These are phyloP conservation scores for Caenorhabditis sp. DNA, from an alignment of 2,888 invertebrate genomes.

Conservation along the genomic window DNA sequence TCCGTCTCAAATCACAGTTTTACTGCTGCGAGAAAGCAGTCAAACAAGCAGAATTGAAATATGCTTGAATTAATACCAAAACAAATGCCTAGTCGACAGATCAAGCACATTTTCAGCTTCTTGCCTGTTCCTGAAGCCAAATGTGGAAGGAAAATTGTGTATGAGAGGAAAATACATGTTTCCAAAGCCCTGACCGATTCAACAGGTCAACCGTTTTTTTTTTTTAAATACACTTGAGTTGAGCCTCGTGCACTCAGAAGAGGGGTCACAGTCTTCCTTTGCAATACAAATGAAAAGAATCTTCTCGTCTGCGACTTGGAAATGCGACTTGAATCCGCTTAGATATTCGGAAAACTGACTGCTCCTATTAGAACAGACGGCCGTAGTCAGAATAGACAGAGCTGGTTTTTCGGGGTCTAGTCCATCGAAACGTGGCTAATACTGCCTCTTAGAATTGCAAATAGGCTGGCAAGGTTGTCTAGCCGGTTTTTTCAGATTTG, in stretches of 20 bases:
- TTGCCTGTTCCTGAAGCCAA: neutral
- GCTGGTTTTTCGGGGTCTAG: neutral
- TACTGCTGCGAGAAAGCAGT: too few relatives aligned
- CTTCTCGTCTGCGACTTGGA: neutral
- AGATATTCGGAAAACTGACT: neutral
- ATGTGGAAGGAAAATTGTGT: neutral
- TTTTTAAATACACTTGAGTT: too few relatives aligned
- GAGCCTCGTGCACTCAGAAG: too few relatives aligned
- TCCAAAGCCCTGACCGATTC: too few relatives aligned
- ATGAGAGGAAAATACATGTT: too few relatives aligned
- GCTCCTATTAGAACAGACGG: neutral
- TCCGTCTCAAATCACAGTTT: neutral
- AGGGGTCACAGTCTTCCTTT: neutral
- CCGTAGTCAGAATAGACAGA: neutral
- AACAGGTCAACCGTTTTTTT: too few relatives aligned
- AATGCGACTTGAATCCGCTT: neutral
- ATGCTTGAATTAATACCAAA: neutral
- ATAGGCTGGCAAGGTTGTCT: neutral
- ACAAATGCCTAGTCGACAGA: neutral
- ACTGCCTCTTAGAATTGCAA: neutral
- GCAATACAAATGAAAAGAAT: conserved; percentile 4
- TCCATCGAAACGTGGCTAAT: neutral
- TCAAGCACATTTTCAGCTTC: neutral
- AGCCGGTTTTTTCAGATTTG: neutral
- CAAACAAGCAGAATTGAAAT: too few relatives aligned